Conservation (phyloP, 2,888 invertebrate genomes). For the Syrphus vitripennis region DNA sequence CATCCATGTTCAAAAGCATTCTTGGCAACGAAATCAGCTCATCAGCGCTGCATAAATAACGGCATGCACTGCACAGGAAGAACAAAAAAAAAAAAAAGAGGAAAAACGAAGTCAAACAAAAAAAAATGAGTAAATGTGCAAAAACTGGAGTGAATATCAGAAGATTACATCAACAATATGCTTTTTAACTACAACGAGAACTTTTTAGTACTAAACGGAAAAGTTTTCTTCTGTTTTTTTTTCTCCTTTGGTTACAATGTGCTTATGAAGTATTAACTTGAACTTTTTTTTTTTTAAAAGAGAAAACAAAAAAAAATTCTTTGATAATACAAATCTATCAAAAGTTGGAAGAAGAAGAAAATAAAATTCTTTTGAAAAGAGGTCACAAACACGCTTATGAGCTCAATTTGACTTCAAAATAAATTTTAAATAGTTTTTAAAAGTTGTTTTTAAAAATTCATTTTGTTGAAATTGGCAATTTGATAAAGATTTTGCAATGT, state of each 20-base stretch:
- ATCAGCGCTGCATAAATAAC: constrained; percentile 62
- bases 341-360: not conserved
- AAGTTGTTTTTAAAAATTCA: not conserved
- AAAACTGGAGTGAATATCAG: constrained; percentile 2
- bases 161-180: constrained; percentile 30
- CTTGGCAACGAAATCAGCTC: constrained; percentile 62
- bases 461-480: not conserved
- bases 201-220: not conserved
- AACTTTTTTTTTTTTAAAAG: not conserved
- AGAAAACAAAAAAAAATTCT: not conserved
- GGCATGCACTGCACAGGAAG: not conserved
- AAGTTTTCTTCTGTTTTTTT: not conserved
- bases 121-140: constrained; percentile 19
- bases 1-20: constrained; percentile 55
- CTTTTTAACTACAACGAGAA: constrained; percentile 21
- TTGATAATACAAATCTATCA: not conserved
- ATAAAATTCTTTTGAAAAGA: not conserved
- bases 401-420: not conserved
- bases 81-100: not conserved
- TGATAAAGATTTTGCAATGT: not conserved
- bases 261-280: not conserved
- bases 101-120: not conserved
- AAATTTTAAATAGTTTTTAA: not conserved
- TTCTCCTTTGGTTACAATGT: not conserved
- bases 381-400: constrained; percentile 18